Evolutionary conservation across 1,140 invertebrate genomes (phyloP), one percentile per base, ranked within the genome.

Genomic region (Neuroterus valhalla): DNA sequence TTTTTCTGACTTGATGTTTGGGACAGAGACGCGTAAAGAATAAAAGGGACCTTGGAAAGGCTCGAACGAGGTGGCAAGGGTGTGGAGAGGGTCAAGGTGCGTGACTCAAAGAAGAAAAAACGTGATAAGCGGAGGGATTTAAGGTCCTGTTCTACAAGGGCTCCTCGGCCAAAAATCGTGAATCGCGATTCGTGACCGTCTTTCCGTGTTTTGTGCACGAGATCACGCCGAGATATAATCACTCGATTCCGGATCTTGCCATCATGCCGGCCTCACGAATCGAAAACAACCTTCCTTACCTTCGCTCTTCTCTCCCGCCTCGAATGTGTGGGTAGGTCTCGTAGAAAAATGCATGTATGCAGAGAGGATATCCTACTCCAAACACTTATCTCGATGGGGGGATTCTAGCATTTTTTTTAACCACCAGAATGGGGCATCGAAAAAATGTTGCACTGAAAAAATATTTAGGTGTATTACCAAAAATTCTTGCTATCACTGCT

Each of bases 181-280:
- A 80, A 77, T 77, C 66, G 75, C 78, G 77, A 74, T 81, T 81
- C 80, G 80, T 79, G 80, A 81, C 78, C 80, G 80, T 74, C 78
- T 77, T 78, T 78, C 78, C 75, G 80, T 81, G 77, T 81, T 79
- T 81, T 77, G 80, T 78, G 66, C 76, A 75, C 73, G 78, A 81
- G 78, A 78, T 77, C 71, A 72, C 67, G 72, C 72, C 74, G 76
- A 81, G 78, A 81, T 80, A 80, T 76, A 81, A 81, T 79, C 80
- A 81, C 74, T 78, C 72, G 80, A 79, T 81, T 81, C 80, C 78
- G 78, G 78, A 81, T 81, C 80, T 81, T 55, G 73, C 76, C 75
- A 77, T 79, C 77, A 77, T 75, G 77, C 73, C 75, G 70, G 70
- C n/a, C 73, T 71, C 78, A 81, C 74, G 80, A 79, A 81, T 79